phyloP scores from a whole-genome alignment of 2,797 vertebrate genomes.

The Telmatherina bonti region DNA sequence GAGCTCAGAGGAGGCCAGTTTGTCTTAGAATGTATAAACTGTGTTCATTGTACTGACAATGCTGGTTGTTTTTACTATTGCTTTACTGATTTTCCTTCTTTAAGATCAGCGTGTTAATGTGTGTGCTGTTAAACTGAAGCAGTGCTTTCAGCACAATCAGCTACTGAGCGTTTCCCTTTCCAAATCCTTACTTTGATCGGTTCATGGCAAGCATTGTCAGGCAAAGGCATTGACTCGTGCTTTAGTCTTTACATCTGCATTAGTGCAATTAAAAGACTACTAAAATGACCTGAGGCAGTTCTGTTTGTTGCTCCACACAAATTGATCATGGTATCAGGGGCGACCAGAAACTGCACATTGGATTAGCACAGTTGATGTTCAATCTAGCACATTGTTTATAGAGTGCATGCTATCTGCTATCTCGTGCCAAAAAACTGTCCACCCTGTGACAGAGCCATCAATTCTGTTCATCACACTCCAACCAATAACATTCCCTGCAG shows the following conservation, averaged over 20 bases:
- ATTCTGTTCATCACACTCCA: constrained; percentile 34
- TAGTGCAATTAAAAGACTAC: background rate
- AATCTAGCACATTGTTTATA: constrained; percentile 26
- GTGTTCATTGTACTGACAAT: constrained; percentile 7
- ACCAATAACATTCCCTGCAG: constrained; percentile 47
- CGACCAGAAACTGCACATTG: constrained; percentile 14
- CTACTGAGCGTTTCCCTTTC: background rate
- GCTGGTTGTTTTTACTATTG: background rate
- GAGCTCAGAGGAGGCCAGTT: background rate
- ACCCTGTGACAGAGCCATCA: constrained; percentile 40
- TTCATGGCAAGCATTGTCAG: constrained; percentile 1
- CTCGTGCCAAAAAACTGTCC: constrained; percentile 29
- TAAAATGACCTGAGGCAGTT: constrained; percentile 11
- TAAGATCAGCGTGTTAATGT: constrained; percentile 8
- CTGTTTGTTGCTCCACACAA: constrained; percentile 2
- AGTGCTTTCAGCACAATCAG: background rate
- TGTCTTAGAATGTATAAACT: constrained; percentile 5
- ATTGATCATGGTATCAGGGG: constrained; percentile 3
- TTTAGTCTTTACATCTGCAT: background rate
- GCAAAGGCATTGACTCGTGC: background rate
- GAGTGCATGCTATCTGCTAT: constrained; percentile 12
- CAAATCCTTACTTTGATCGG: background rate
- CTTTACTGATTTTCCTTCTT: background rate
- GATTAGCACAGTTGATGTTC: constrained; percentile 39
- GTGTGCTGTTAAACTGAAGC: background rate